Percentiles rank a stretch among this genome's conserved stretches.
These are phyloP conservation scores for Apamea crenata DNA, from an alignment of 2,888 invertebrate genomes.

Conservation along the genomic window DNA sequence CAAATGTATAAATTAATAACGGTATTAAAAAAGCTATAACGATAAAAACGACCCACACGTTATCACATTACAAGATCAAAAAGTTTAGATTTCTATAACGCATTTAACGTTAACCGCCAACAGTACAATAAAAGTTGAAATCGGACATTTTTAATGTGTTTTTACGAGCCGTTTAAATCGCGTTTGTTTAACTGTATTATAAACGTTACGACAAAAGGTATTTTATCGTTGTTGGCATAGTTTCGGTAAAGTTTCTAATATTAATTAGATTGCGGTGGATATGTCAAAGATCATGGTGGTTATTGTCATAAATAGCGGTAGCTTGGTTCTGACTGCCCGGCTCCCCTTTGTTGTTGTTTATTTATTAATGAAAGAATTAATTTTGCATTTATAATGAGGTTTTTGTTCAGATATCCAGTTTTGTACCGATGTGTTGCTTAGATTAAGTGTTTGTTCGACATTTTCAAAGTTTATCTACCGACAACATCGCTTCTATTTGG, in stretches of 20 bases:
- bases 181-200: slow-evolving; percentile 74
- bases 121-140: slow-evolving; percentile 76
- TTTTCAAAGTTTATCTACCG: slow-evolving; percentile 59
- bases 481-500: slow-evolving; percentile 25
- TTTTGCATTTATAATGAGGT: slow-evolving; percentile 57
- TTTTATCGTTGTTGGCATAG: slow-evolving; percentile 61
- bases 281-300: slow-evolving; percentile 32
- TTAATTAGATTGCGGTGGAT: slow-evolving; percentile 51
- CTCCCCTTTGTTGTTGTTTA: slow-evolving; percentile 41
- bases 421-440: slow-evolving; percentile 42
- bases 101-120: slow-evolving; percentile 57
- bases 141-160: slow-evolving; percentile 73
- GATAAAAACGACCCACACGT: slow-evolving; percentile 63
- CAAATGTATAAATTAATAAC: slow-evolving; percentile 64
- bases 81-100: slow-evolving; percentile 69
- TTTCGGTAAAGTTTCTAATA: slow-evolving; percentile 46
- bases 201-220: slow-evolving; percentile 69
- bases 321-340: slow-evolving; percentile 5
- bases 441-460: slow-evolving; percentile 38
- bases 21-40: slow-evolving; percentile 65
- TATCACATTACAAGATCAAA: slow-evolving; percentile 72
- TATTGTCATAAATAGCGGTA: slow-evolving; percentile 23
- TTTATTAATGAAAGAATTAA: slow-evolving; percentile 36
- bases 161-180: slow-evolving; percentile 78
- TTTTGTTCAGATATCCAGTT: slow-evolving; percentile 41